A percentile compares a stretch with the other conserved stretches of the same genome.
Conservation (phyloP, 2,888 invertebrate species). For the Helleia helle region DNA sequence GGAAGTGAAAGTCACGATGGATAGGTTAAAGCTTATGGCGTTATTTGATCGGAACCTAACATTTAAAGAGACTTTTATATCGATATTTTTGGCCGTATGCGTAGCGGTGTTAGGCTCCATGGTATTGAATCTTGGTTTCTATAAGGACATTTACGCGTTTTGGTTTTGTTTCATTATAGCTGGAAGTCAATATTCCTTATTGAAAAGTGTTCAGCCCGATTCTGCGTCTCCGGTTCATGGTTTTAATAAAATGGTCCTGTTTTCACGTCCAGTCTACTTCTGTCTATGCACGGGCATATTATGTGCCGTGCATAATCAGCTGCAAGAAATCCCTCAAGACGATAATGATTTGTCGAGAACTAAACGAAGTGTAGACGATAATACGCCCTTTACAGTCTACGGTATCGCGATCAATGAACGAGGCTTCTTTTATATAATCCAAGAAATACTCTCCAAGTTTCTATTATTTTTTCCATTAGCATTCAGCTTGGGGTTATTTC, state of each 20-base stretch:
- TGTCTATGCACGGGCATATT: conserved; percentile 81
- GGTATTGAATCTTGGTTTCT: conserved; percentile 88
- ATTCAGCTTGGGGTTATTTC: conserved; percentile 96
- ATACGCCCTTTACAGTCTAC: conserved; percentile 53
- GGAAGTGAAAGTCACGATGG: conserved; percentile 89
- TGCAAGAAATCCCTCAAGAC: conserved; percentile 36
- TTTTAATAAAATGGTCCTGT: conserved; percentile 95
- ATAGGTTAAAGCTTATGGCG: conserved; percentile 92
- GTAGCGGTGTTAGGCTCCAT: conserved; percentile 91
- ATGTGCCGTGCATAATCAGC: conserved; percentile 53
- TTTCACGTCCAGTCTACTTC: conserved; percentile 95
- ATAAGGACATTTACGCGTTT: conserved; percentile 93
- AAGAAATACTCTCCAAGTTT: conserved; percentile 85
- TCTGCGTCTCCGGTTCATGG: conserved; percentile 99
- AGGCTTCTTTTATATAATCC: conserved; percentile 76
- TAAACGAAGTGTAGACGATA: conserved; percentile 40
- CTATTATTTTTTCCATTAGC: conserved; percentile 93
- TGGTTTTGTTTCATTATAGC: conserved; percentile 98
- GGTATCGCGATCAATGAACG: conserved; percentile 63
- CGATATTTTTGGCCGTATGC: conserved; percentile 86
- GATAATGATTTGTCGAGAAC: conserved; percentile 34
- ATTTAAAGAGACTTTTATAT: conserved; percentile 84
- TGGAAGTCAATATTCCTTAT: conserved; percentile 95
- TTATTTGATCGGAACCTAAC: conserved; percentile 94
- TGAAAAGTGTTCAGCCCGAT: conserved; percentile 99